Evolutionary conservation across 2,113 vertebrate genomes (phyloP), one percentile per base, ranked within the genome.

Genomic region (Myanophis thanlyinensis): DNA sequence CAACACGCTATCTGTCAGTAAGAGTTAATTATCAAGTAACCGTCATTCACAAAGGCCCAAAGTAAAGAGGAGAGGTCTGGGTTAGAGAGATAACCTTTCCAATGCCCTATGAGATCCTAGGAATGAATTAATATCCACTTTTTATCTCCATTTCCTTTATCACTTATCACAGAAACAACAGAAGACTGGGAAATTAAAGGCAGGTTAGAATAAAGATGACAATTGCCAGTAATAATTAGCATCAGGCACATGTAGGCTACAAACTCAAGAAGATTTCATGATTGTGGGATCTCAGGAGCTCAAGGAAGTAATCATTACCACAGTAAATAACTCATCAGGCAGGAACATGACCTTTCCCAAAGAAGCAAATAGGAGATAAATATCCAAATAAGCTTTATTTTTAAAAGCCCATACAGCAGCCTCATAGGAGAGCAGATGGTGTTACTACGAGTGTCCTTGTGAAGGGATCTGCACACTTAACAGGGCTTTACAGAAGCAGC

Each of bases 161-260:
- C 93, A 0, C 52, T 89, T 92, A 94, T 91, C 93, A 86, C 23
- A 89, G 94, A 92, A 94, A 96, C 94, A 96, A 96, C 91, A 54
- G 95, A 94, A 92, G 90, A 91, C 92, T 95, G 96, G 96, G 95
- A 94, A 96, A 96, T 95, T 91, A 92, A 93, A 95, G 95, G 91
- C 94, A 93, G 48, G 89, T 95, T 93, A 3, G 95, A 95, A 96
- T 94, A 96, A 96, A 96, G 95, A 95, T 89, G 23, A 92, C 80
- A 4, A 1, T 89, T 44, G 59, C 0, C 0, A 67, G 30, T 27
- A 90, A 87, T 0, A 91, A 91, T 87, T 7, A 87, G 22, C 4
- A 67, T 52, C 8, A 84, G 56, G 40, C 48, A 88, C 40, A 56
- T 51, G 84, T 92, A 48, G 18, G 4, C 95, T 91, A 15, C 20